A percentile compares a stretch with the other conserved stretches of the same genome.
Evolutionary conservation across 2,113 vertebrate species (phyloP).

Genomic region (Aviceda subcristata): DNA sequence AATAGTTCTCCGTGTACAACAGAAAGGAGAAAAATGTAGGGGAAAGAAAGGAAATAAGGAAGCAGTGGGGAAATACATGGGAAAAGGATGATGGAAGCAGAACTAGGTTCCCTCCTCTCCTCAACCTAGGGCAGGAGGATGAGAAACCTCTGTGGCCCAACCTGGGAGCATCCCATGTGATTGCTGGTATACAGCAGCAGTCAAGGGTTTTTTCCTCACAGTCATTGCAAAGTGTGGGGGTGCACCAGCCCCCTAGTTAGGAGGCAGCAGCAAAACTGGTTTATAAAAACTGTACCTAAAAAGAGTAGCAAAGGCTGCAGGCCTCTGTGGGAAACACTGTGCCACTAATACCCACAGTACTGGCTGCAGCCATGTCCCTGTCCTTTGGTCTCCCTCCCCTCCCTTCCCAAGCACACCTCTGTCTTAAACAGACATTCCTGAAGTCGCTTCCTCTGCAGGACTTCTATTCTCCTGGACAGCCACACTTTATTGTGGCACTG

Average conservation of each 20-base stretch:
- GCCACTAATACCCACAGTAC: not conserved
- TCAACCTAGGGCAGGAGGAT: not conserved
- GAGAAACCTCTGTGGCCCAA: not conserved
- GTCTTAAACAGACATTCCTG: not conserved
- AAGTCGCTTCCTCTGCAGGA: not conserved
- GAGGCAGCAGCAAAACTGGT: not conserved
- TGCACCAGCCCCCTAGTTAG: not conserved
- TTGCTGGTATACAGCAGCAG: not conserved
- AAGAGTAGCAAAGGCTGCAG: not conserved
- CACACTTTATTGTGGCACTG: not conserved
- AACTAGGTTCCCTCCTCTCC: not conserved
- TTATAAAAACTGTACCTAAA: not conserved
- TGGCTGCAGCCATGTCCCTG: not conserved
- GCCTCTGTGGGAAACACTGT: not conserved
- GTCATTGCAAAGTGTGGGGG: not conserved
- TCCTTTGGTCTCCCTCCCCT: not conserved
- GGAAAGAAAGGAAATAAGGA: not conserved
- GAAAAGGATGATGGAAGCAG: not conserved
- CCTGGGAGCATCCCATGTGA: not conserved
- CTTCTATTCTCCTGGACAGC: not conserved
- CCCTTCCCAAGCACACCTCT: not conserved
- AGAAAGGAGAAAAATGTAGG: not conserved
- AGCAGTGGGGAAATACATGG: not conserved
- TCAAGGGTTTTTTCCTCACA: not conserved
- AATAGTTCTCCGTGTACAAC: not conserved